Conservation (phyloP, 2,113 vertebrate genomes). For the Nycticebus coucang region DNA sequence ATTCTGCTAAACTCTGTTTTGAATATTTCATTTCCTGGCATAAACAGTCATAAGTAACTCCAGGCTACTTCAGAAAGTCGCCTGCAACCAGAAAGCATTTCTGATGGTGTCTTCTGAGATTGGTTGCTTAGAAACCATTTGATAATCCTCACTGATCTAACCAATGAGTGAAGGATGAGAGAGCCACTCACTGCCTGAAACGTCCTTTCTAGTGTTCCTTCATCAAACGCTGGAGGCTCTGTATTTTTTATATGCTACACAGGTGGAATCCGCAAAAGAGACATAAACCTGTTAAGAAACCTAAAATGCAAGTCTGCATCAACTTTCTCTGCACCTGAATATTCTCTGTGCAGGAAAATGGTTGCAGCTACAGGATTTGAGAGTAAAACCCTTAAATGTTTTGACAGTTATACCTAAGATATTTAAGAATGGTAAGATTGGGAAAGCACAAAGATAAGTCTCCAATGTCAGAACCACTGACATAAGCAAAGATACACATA, state of each 20-base stretch:
- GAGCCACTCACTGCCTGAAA: not conserved
- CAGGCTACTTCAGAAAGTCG: not conserved
- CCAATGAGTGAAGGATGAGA: not conserved
- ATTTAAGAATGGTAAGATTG: not conserved
- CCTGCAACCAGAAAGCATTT: constrained; percentile 25
- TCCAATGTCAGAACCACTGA: not conserved
- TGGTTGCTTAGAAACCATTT: constrained; percentile 34
- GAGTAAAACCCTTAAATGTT: not conserved
- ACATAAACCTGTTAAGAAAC: not conserved
- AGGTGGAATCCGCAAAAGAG: not conserved
- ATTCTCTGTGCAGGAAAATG: not conserved
- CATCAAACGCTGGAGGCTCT: not conserved
- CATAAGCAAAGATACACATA: not conserved
- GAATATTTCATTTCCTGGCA: constrained; percentile 7
- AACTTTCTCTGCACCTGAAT: not conserved
- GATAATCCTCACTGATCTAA: constrained; percentile 12
- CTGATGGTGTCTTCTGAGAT: not conserved
- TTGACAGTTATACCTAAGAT: not conserved
- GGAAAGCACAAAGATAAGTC: not conserved
- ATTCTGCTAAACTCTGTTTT: not conserved
- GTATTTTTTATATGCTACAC: not conserved
- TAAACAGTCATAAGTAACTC: not conserved
- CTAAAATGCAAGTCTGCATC: not conserved
- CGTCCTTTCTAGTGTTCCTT: not conserved
- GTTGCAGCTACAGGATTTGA: not conserved